Evolutionary conservation across 2,888 invertebrate species (phyloP).

Genomic region (Mesorhabditis spiculigera): DNA sequence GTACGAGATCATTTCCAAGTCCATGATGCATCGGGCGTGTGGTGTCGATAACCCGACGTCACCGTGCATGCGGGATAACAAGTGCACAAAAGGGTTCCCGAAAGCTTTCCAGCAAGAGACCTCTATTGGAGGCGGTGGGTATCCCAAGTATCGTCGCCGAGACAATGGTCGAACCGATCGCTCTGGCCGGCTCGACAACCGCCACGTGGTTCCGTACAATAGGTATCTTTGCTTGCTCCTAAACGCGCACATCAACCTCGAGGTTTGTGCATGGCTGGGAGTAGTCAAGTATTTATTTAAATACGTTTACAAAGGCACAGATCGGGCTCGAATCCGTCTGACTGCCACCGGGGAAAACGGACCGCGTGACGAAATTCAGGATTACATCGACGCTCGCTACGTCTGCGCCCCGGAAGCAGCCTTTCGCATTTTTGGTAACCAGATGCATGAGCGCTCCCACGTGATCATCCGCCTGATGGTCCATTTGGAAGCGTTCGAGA

Average conservation of each 20-base stretch:
- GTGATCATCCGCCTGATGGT: too few relatives aligned
- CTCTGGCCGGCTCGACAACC: constrained; percentile 41
- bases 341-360: constrained; percentile 40
- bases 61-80: constrained; percentile 59
- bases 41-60: constrained; percentile 37
- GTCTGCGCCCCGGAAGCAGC: constrained; percentile 27
- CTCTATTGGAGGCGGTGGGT: constrained; percentile 43
- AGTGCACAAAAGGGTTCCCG: constrained; percentile 60
- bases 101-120: constrained; percentile 32
- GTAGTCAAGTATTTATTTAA: constrained; percentile 21
- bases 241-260: constrained; percentile 47
- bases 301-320: too few relatives aligned
- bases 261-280: constrained; percentile 46
- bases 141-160: constrained; percentile 56
- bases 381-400: constrained; percentile 20
- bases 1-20: constrained; percentile 21
- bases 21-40: constrained; percentile 49
- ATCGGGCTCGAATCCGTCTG: constrained; percentile 28
- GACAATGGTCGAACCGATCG: constrained; percentile 25
- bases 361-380: constrained; percentile 20
- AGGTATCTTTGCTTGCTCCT: constrained; percentile 23
- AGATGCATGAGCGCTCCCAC: too few relatives aligned
- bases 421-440: constrained; percentile 12
- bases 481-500: too few relatives aligned
- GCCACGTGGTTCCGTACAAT: constrained; percentile 48